These are phyloP conservation scores for Apolygus lucorum DNA, from an alignment of 1,140 invertebrate genomes.

Conservation along the genomic window DNA sequence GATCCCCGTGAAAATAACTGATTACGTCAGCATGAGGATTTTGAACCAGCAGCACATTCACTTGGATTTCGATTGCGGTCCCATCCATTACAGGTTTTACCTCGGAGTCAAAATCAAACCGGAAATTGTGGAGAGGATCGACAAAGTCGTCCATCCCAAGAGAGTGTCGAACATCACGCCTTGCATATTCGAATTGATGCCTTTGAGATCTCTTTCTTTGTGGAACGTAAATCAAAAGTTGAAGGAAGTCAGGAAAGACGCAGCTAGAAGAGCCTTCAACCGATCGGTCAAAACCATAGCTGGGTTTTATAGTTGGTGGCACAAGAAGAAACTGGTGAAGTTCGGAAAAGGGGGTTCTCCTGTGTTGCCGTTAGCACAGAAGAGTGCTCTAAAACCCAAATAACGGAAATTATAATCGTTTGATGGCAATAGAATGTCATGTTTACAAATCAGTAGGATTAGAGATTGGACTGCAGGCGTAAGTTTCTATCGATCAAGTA, in stretches of 20 bases:
- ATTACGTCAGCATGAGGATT: slow-evolving; percentile 19
- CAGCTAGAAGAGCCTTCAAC: background rate
- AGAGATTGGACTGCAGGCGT: too few species aligned
- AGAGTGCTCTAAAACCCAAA: too few species aligned
- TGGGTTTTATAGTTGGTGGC: background rate
- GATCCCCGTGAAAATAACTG: slow-evolving; percentile 4
- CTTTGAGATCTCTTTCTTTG: background rate
- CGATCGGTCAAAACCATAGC: background rate
- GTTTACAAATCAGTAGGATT: too few species aligned
- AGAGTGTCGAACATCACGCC: background rate
- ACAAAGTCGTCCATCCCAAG: slow-evolving; percentile 9
- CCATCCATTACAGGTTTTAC: slow-evolving; percentile 4
- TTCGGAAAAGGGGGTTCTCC: too few species aligned
- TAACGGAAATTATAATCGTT: too few species aligned
- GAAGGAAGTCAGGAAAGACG: background rate
- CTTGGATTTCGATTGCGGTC: background rate
- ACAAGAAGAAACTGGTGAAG: background rate
- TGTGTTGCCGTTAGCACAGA: too few species aligned
- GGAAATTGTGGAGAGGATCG: slow-evolving; percentile 12
- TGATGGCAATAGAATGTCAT: too few species aligned
- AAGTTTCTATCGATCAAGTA: too few species aligned
- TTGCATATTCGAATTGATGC: slow-evolving; percentile 17
- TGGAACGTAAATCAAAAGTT: background rate
- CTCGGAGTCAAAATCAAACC: slow-evolving; percentile 7
- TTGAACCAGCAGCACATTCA: slow-evolving; percentile 17